A percentile compares a stretch with the other conserved stretches of the same genome.
phyloP scores from a whole-genome alignment of 2,888 invertebrate genomes.

The Drosophila subquinaria region DNA sequence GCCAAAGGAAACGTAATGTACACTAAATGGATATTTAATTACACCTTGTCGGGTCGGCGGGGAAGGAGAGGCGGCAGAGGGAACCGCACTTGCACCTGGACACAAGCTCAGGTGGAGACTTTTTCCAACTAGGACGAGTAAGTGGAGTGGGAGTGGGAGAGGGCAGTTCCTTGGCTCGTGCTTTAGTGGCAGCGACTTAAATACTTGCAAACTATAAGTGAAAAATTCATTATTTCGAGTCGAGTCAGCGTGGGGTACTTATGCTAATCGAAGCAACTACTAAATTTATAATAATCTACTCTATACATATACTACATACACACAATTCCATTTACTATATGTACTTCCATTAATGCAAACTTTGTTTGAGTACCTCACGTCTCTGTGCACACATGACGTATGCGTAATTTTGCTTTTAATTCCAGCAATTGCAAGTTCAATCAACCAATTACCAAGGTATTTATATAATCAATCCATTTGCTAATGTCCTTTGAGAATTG shows the following conservation, averaged over 20 bases:
- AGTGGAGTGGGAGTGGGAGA: conserved; percentile 18
- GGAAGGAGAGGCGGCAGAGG: background rate
- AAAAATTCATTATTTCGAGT: conserved; percentile 25
- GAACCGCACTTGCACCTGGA: conserved; percentile 36
- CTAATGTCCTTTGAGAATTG: conserved; percentile 23
- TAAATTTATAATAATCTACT: conserved; percentile 1
- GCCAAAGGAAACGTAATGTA: conserved; percentile 76
- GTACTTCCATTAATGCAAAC: conserved; percentile 9
- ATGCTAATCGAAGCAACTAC: conserved; percentile 25
- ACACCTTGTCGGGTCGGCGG: conserved; percentile 60
- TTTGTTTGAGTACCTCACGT: background rate
- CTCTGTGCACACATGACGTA: conserved; percentile 25
- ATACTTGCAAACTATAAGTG: conserved; percentile 46
- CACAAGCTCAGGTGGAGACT: conserved; percentile 33
- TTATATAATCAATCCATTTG: conserved; percentile 37
- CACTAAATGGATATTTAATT: conserved; percentile 80
- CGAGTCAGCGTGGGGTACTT: background rate
- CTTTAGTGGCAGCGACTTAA: conserved; percentile 27
- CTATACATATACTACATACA: background rate
- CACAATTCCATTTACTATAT: background rate
- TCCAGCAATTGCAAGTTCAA: conserved; percentile 12
- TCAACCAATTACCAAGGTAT: conserved; percentile 29
- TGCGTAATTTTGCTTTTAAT: conserved; percentile 27
- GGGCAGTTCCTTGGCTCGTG: background rate
- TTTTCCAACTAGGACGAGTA: conserved; percentile 9